phyloP scores from a whole-genome alignment of 2,888 invertebrate genomes.

The Hoplodrina ambigua region DNA sequence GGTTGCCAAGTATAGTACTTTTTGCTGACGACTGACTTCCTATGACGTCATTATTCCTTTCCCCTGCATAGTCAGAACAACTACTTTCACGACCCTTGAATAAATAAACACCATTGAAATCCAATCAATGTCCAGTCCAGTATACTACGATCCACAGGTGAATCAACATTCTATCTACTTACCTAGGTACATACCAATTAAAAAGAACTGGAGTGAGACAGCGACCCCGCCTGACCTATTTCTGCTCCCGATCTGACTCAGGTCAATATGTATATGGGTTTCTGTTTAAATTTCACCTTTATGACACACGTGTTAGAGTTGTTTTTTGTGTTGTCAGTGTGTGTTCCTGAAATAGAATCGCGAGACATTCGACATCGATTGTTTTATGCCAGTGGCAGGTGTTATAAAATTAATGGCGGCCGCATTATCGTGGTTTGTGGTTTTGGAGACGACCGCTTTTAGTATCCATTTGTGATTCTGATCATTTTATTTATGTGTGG shows the following conservation, averaged over 20 bases:
- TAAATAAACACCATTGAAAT: background rate
- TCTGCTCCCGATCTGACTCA: conserved; percentile 75
- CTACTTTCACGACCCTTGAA: background rate
- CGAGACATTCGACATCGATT: conserved; percentile 80
- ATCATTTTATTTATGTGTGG: no score
- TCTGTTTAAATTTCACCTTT: conserved; percentile 62
- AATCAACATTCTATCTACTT: conserved; percentile 52
- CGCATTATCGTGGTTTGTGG: conserved; percentile 6
- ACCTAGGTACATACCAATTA: conserved; percentile 72
- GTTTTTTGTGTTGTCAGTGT: conserved; percentile 27
- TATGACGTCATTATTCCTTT: no score
- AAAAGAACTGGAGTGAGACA: conserved; percentile 80
- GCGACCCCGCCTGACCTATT: conserved; percentile 83
- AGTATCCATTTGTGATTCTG: background rate
- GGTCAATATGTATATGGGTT: conserved; percentile 71
- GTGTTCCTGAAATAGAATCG: conserved; percentile 78
- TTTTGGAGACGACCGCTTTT: background rate
- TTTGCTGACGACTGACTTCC: no score
- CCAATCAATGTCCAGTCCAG: background rate
- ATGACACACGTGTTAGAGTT: conserved; percentile 28
- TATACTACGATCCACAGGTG: conserved; percentile 64
- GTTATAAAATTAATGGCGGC: conserved; percentile 58
- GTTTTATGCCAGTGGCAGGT: conserved; percentile 69
- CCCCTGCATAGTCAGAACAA: no score
- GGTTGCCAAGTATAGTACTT: no score